Percentiles rank a stretch among this genome's conserved stretches.
These are phyloP conservation scores for Diachasma alloeum DNA, from an alignment of 1,140 invertebrate species.

Conservation along the genomic window DNA sequence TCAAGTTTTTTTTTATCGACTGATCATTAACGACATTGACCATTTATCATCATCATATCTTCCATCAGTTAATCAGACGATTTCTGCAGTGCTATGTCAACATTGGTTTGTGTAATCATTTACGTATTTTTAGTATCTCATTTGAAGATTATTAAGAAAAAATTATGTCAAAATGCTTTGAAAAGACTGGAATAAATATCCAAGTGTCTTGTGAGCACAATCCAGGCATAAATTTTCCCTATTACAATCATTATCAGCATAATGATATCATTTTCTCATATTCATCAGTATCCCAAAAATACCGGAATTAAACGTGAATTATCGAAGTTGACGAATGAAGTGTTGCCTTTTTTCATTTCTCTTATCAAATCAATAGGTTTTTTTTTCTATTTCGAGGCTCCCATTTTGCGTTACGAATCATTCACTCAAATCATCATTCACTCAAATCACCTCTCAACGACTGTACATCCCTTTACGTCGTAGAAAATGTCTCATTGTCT, in stretches of 20 bases:
- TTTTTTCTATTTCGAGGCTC: constrained; percentile 20
- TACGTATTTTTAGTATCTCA: not conserved
- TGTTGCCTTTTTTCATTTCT: not conserved
- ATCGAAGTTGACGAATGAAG: constrained; percentile 18
- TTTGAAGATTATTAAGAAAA: constrained; percentile 2
- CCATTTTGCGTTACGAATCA: constrained; percentile 12
- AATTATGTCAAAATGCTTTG: constrained; percentile 18
- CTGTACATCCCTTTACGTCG: constrained; percentile 20
- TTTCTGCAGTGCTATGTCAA: constrained; percentile 8
- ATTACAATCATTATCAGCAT: constrained; percentile 12
- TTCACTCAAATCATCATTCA: not conserved
- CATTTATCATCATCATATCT: not conserved
- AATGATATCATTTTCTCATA: constrained; percentile 9
- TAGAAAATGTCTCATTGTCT: constrained; percentile 61
- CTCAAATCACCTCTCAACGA: not conserved
- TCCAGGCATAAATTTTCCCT: constrained; percentile 6
- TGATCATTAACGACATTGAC: not conserved
- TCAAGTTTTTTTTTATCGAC: not conserved
- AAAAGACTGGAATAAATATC: not conserved
- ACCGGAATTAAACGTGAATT: constrained; percentile 8
- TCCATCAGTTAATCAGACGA: not conserved
- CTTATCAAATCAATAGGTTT: not conserved
- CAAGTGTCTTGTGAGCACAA: constrained; percentile 2
- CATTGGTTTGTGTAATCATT: constrained; percentile 17
- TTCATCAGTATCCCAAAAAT: constrained; percentile 15